Percentiles rank a stretch among this genome's conserved stretches.
These are phyloP conservation scores for Orgyia antiqua DNA, from an alignment of 2,888 invertebrate genomes.

Conservation along the genomic window DNA sequence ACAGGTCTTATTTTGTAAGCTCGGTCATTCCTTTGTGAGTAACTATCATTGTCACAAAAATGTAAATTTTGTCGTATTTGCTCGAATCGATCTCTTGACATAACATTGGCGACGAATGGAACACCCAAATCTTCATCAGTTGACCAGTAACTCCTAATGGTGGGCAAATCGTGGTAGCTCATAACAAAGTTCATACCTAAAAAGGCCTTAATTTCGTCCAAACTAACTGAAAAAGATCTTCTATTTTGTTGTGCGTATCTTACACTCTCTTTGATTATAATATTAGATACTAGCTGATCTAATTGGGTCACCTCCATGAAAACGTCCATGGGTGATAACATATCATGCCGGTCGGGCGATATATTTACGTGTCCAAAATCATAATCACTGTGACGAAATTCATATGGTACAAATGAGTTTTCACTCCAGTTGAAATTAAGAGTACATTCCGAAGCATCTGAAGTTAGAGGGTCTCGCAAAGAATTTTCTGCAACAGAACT, in stretches of 20 bases:
- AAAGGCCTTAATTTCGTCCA: slow-evolving; percentile 18
- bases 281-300: too few species aligned
- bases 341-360: background rate
- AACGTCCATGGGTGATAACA: background rate
- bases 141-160: slow-evolving; percentile 12
- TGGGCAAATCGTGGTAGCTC: slow-evolving; percentile 13
- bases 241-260: slow-evolving; percentile 20
- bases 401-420: background rate
- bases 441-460: background rate
- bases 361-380: background rate
- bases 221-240: slow-evolving; percentile 10
- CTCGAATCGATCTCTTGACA: slow-evolving; percentile 12
- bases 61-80: slow-evolving; percentile 13
- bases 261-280: slow-evolving; percentile 7
- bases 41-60: slow-evolving; percentile 13
- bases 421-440: background rate
- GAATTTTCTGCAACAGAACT: background rate
- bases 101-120: slow-evolving; percentile 10
- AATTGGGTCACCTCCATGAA: background rate
- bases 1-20: background rate
- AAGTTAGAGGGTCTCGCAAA: too few species aligned
- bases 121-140: slow-evolving; percentile 5
- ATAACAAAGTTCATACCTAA: slow-evolving; percentile 20
- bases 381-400: background rate
- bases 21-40: background rate